Conservation (phyloP, 2,113 vertebrate genomes). For the Gasterosteus aculeatus region DNA sequence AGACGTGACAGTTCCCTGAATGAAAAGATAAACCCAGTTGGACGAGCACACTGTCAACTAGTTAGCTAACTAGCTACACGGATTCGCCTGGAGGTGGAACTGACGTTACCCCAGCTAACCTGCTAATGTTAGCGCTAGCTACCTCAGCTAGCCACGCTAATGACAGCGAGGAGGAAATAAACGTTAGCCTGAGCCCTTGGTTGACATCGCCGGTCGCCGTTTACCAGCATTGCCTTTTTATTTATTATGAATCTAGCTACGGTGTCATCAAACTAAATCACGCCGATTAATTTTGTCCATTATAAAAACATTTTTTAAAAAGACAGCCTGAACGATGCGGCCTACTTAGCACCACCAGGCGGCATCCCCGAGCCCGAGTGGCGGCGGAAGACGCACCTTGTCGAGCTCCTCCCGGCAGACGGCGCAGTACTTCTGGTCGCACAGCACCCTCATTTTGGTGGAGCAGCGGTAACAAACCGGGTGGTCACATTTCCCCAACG, state of each 20-base stretch:
- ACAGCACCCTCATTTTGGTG: slow-evolving; percentile 96
- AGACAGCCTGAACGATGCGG: slow-evolving; percentile 3
- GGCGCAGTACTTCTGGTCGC: slow-evolving; percentile 96
- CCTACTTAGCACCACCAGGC: slow-evolving; percentile 49
- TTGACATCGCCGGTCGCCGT: neutral
- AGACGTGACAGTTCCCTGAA: neutral
- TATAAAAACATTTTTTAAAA: neutral
- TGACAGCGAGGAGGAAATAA: slow-evolving; percentile 22
- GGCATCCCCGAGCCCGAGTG: slow-evolving; percentile 52
- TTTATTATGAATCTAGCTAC: neutral
- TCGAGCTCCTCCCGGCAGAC: slow-evolving; percentile 97
- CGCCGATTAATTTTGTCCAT: rapidly evolving
- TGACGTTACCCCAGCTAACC: neutral
- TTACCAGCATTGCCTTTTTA: neutral
- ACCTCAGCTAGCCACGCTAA: slow-evolving; percentile 18
- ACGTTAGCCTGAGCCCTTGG: neutral
- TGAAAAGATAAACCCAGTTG: rapidly evolving
- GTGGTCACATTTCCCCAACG: slow-evolving; percentile 95
- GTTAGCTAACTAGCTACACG: neutral
- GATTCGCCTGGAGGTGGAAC: neutral
- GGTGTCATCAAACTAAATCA: neutral
- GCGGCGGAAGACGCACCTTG: slow-evolving; percentile 82
- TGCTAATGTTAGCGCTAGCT: slow-evolving; percentile 17
- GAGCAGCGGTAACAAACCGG: slow-evolving; percentile 97
- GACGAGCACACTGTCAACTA: neutral